phyloP scores from a whole-genome alignment of 2,113 vertebrate species.

The Cromileptes altivelis region DNA sequence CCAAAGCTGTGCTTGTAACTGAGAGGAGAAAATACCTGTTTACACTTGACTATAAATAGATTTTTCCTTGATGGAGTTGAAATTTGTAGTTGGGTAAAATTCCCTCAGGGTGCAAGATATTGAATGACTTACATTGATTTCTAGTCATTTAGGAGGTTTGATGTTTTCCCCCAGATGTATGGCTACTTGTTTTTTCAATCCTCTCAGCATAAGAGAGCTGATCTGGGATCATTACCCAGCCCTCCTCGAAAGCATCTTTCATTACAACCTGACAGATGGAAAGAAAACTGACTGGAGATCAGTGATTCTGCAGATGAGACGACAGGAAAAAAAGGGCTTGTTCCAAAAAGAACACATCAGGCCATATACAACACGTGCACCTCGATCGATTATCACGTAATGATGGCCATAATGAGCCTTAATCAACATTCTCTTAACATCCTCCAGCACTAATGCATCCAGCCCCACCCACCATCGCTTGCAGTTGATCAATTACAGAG shows the following conservation, averaged over 20 bases:
- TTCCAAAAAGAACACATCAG: slow-evolving; percentile 40
- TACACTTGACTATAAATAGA: slow-evolving; percentile 27
- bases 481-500: slow-evolving; percentile 80
- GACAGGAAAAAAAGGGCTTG: slow-evolving; percentile 44
- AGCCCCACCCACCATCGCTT: slow-evolving; percentile 64
- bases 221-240: slow-evolving; percentile 36
- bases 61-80: slow-evolving; percentile 18
- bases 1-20: background rate
- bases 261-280: slow-evolving; percentile 24
- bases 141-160: slow-evolving; percentile 26
- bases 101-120: slow-evolving; percentile 25
- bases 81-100: slow-evolving; percentile 19
- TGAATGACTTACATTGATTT: slow-evolving; percentile 29
- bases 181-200: slow-evolving; percentile 17
- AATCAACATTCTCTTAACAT: slow-evolving; percentile 80
- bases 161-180: slow-evolving; percentile 11
- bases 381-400: slow-evolving; percentile 69
- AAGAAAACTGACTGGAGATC: slow-evolving; percentile 33
- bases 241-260: slow-evolving; percentile 30
- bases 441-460: slow-evolving; percentile 75
- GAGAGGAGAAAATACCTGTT: slow-evolving; percentile 39
- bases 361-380: slow-evolving; percentile 34
- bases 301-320: slow-evolving; percentile 39
- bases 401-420: slow-evolving; percentile 70
- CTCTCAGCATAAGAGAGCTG: slow-evolving; percentile 24